Evolutionary conservation across 2,797 vertebrate genomes (phyloP).

Genomic region (Prionace glauca): DNA sequence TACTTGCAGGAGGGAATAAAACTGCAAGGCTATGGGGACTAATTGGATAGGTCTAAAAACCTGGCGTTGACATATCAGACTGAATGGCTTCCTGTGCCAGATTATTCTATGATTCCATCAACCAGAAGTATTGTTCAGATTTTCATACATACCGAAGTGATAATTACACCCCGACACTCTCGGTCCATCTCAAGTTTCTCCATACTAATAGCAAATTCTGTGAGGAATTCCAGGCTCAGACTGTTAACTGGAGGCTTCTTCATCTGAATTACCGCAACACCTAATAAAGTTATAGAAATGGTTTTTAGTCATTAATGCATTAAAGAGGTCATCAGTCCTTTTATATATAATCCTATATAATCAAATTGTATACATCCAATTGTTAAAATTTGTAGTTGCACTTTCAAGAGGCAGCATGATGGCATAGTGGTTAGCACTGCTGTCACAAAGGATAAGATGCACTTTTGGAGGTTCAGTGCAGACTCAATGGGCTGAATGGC

Average conservation of each 20-base stretch:
- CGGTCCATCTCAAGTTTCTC: conserved; percentile 89
- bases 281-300: conserved; percentile 49
- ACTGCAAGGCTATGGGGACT: neutral
- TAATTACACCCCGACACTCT: conserved; percentile 70
- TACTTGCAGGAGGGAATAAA: neutral
- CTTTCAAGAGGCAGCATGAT: too few species aligned
- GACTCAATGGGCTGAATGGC: too few species aligned
- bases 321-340: neutral
- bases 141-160: conserved; percentile 70
- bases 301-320: neutral
- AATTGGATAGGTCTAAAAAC: neutral
- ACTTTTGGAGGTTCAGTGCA: too few species aligned
- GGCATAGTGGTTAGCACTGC: too few species aligned
- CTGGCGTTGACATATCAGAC: neutral
- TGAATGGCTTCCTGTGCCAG: neutral
- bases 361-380: neutral
- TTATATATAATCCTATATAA: too few species aligned
- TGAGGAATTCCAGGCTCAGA: conserved; percentile 80
- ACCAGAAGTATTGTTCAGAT: neutral
- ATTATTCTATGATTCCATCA: neutral
- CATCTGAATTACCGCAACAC: conserved; percentile 70
- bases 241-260: conserved; percentile 86
- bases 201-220: conserved; percentile 71
- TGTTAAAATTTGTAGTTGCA: neutral
- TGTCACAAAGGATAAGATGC: too few species aligned